Conservation (phyloP, 1,140 invertebrate genomes). For the Lineus longissimus region DNA sequence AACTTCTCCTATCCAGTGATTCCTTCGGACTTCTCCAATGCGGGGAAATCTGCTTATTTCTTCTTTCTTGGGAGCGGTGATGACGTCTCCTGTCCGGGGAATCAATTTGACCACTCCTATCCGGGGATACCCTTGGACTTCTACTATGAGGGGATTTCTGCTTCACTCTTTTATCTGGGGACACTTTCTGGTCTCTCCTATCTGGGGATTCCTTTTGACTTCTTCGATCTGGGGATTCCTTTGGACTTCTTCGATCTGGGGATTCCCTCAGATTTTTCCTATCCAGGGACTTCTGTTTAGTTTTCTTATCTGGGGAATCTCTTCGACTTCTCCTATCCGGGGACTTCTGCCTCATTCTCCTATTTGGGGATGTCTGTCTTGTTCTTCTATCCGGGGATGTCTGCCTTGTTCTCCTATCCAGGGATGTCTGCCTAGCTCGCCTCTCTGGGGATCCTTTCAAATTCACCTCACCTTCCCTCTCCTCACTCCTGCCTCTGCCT, state of each 20-base stretch:
- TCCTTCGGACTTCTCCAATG: too few relatives aligned
- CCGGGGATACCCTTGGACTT: not conserved
- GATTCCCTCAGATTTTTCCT: too few relatives aligned
- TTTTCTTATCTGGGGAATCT: too few relatives aligned
- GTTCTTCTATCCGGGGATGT: not conserved
- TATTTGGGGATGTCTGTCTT: not conserved
- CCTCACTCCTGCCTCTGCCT: slow-evolving; percentile 4
- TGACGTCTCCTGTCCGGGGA: too few relatives aligned
- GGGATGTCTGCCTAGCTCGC: not conserved
- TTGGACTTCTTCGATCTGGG: too few relatives aligned
- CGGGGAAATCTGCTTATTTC: not conserved
- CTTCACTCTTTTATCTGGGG: too few relatives aligned
- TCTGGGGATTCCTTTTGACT: slow-evolving; percentile 8
- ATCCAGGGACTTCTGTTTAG: not conserved
- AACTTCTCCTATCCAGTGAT: too few relatives aligned
- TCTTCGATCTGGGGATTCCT: not conserved
- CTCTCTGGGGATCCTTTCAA: not conserved
- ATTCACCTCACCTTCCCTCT: not conserved
- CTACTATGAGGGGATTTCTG: too few relatives aligned
- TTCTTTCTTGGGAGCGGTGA: too few relatives aligned
- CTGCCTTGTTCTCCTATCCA: not conserved
- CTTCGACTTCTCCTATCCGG: slow-evolving; percentile 3
- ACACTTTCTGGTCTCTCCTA: too few relatives aligned
- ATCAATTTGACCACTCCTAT: not conserved
- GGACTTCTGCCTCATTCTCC: not conserved